A percentile compares a stretch with the other conserved stretches of the same genome.
These are phyloP conservation scores for Sebastes fasciatus DNA, from an alignment of 2,113 vertebrate genomes.

Conservation along the genomic window DNA sequence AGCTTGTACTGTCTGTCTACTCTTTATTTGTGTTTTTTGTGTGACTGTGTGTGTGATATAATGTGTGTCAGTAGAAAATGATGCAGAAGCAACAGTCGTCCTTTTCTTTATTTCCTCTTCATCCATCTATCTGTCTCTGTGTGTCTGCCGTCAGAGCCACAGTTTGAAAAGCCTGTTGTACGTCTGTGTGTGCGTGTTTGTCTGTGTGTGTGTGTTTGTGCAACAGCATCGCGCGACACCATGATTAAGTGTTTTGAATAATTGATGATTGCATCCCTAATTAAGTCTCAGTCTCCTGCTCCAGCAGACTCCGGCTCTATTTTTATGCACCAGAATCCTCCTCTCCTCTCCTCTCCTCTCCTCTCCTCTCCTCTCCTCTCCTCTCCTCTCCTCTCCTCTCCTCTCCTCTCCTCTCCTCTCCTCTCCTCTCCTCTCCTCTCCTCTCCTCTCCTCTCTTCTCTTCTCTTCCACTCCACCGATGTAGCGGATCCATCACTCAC, in stretches of 20 bases:
- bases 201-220: slow-evolving; percentile 66
- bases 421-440: slow-evolving; percentile 28
- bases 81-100: slow-evolving; percentile 19
- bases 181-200: slow-evolving; percentile 15
- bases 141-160: slow-evolving; percentile 29
- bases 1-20: not conserved
- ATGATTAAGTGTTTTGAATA: slow-evolving; percentile 84
- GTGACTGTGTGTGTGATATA: not conserved
- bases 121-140: slow-evolving; percentile 37
- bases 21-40: not conserved
- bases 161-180: slow-evolving; percentile 37
- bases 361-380: no score
- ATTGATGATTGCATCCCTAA: slow-evolving; percentile 82
- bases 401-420: slow-evolving; percentile 19
- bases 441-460: not conserved
- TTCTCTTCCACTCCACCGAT: slow-evolving; percentile 54
- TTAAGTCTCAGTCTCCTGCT: slow-evolving; percentile 77
- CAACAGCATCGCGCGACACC: slow-evolving; percentile 59
- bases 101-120: slow-evolving; percentile 6
- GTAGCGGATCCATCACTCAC: slow-evolving; percentile 67
- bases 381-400: no score
- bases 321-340: slow-evolving; percentile 65
- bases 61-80: slow-evolving; percentile 10
- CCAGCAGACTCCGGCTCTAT: slow-evolving; percentile 53
- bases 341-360: slow-evolving; percentile 37